Base-by-base conservation (phyloP, 2,113 vertebrate species). In the Thryonomys swinderianus region DNA sequence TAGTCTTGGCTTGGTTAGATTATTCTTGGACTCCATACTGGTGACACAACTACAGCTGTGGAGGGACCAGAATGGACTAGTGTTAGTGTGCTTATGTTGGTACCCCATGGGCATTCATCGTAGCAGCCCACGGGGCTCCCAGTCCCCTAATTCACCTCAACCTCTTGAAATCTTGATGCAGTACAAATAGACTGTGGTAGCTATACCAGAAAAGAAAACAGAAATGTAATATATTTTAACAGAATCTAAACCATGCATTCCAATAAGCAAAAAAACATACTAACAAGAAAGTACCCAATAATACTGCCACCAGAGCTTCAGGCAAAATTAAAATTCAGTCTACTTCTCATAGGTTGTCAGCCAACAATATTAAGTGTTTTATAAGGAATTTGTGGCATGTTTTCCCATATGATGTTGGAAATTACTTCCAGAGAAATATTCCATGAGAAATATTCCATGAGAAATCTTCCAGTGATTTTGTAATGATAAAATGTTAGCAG, bases 391-490 rank as follows among this genome's bases (percentile, higher is more conserved):
- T 93, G 3, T 30, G 59, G 23, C 2, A 55, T 25, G 3, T 6
- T 88, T 82, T 86, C 23, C 27, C 89, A 30, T 74, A 32, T 84
- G 13, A 69, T 82, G 4, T 32, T 83, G 32, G 34, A 16, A 88
- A 73, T 3, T 61, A 61, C 55, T 96, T 95, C 40, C 66, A 88
- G 27, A 94, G 32, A 85, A 94, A 62, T 79, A 69, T n/a, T 73
- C 23, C 42, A 91, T 57, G 3, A 85, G n/a, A 25, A 85, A 88
- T 71, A 17, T 78, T 7, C 37, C 71, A n/a, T n/a, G n/a, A n/a
- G n/a, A n/a, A n/a, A n/a, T n/a, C n/a, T 95, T 88, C 20, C 53
- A 88, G 27, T 95, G 23, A 85, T 67, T 66, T 64, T n/a, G 2
- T 74, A 91, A 67, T 20, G 13, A 81, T 85, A 85, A 96, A 79